Evolutionary conservation across 2,113 vertebrate genomes (phyloP), one percentile per base, ranked within the genome.

Genomic region (Scopus umbretta): DNA sequence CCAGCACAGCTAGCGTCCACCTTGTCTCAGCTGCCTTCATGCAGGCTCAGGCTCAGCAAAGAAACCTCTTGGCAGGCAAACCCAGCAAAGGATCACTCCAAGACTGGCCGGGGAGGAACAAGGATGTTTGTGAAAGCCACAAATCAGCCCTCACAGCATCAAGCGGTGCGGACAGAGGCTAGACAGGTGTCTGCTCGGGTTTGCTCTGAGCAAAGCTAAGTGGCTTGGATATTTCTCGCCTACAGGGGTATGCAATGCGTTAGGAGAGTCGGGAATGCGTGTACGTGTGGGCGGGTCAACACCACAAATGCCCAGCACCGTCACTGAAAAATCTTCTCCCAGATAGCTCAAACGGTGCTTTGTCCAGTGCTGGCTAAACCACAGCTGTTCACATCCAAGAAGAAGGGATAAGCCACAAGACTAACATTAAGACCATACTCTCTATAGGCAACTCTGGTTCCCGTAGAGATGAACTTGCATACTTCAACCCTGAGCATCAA

Each of bases 181-280:
- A 56, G 86, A 45, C 71, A 91, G 92, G 83, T 45, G n/a, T 61
- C 82, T 83, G 82, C 78, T 86, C 0, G 0, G n/a, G 65, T 66
- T 8, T 74, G 73, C 70, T 84, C 61, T 15, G 5, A 61, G 72
- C 59, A 63, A 25, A 85, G 70, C 40, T 23, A 36, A 75, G 43
- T 2, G 10, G 11, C 15, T 49, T 18, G 38, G 79, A 13, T 66
- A 29, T 36, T 88, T 40, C 27, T 65, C 36, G 71, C 16, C 30
- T 32, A 5, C 26, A 32, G 62, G 14, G 43, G 13, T 13, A 55
- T 0, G 0, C 5, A 10, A 12, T 3, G 70, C 0, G 0, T 40
- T 21, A 56, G 58, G 25, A 66, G 88, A 40, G 72, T 5, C 53
- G 27, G 34, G 25, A 8, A 23, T 1, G 7, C 2, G 2, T 0